These are phyloP conservation scores for Peromyscus maniculatus DNA, from an alignment of 2,113 vertebrate species.

Conservation along the genomic window DNA sequence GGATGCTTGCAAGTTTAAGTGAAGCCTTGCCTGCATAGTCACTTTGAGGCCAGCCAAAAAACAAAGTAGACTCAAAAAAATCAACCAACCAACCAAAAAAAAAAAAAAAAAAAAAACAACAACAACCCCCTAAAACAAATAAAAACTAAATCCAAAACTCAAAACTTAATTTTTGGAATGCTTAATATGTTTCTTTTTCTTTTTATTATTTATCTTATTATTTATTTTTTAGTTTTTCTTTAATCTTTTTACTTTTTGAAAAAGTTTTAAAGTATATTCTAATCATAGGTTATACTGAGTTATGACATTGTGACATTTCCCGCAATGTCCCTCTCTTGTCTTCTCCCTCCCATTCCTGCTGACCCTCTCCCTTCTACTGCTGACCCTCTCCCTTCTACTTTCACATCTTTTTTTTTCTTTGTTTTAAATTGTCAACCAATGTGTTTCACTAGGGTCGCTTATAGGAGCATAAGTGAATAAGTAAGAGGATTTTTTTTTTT, in stretches of 20 bases:
- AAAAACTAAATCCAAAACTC: background rate
- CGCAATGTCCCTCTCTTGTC: too few species aligned
- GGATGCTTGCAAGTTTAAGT: background rate
- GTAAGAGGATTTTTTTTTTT: background rate
- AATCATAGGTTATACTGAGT: background rate
- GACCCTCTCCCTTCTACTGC: background rate
- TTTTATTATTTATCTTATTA: background rate
- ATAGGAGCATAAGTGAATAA: background rate
- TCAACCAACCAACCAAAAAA: background rate
- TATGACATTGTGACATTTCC: background rate
- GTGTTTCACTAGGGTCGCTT: background rate
- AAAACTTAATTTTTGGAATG: background rate
- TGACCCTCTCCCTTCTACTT: background rate
- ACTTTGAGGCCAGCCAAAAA: background rate
- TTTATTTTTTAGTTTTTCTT: background rate
- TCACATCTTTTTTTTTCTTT: background rate
- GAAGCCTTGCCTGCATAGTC: background rate
- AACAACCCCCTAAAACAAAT: background rate
- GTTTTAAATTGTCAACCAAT: background rate
- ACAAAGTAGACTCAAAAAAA: background rate
- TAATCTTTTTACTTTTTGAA: background rate
- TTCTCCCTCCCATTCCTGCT: too few species aligned
- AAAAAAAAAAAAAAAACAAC: background rate
- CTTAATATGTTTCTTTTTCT: background rate
- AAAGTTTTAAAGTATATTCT: background rate